Percentiles rank a stretch among this genome's conserved stretches.
Evolutionary conservation across 2,113 vertebrate species (phyloP).

Genomic region (Labeo catla): DNA sequence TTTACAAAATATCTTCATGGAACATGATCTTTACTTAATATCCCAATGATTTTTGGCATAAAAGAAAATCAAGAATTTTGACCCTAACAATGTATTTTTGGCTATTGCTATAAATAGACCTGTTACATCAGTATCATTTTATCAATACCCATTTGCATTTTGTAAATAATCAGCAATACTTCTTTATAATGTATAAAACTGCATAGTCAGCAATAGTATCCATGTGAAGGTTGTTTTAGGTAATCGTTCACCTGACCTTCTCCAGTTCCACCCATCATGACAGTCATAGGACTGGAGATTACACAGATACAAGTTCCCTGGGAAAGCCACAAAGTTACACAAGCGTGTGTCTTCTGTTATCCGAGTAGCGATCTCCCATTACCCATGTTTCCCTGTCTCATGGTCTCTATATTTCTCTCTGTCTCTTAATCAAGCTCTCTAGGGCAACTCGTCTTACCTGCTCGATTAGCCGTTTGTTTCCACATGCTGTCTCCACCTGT

Average conservation of each 20-base stretch:
- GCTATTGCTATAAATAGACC: too few relatives aligned
- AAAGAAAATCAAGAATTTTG: too few relatives aligned
- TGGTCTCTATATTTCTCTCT: conserved; percentile 28
- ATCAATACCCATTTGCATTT: not conserved
- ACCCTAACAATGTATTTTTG: too few relatives aligned
- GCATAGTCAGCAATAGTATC: not conserved
- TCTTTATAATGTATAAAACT: not conserved
- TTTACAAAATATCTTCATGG: too few relatives aligned
- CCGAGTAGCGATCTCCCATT: conserved; percentile 48
- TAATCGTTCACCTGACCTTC: not conserved
- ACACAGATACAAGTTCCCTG: conserved; percentile 11
- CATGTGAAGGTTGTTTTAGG: conserved; percentile 13
- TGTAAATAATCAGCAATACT: not conserved
- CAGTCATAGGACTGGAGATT: not conserved
- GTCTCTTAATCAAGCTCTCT: conserved; percentile 32
- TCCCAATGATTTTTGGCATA: too few relatives aligned
- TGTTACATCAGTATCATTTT: not conserved
- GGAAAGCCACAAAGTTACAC: conserved; percentile 35
- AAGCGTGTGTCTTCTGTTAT: conserved; percentile 41
- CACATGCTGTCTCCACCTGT: not conserved
- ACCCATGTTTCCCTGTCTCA: conserved; percentile 27
- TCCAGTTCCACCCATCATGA: not conserved
- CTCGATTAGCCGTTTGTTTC: conserved; percentile 35
- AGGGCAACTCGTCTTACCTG: conserved; percentile 27
- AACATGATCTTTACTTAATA: too few relatives aligned